Evolutionary conservation across 2,797 vertebrate species (phyloP), one percentile per base, ranked within the genome.

Genomic region (Paratrypauchen microcephalus): DNA sequence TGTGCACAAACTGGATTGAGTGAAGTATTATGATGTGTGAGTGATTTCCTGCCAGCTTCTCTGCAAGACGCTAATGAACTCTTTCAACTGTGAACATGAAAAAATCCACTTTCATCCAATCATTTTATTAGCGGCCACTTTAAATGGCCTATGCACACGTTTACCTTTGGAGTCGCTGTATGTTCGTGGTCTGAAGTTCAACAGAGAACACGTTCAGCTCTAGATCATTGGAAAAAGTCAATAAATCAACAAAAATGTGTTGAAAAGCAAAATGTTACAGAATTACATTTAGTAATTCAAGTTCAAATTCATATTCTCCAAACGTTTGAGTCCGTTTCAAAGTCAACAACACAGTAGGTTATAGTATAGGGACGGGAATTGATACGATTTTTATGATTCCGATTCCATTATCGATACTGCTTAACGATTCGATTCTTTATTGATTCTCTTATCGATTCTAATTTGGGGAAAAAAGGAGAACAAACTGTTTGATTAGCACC

Each of bases 21-120:
- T 79, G 75, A 74, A 68, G 71, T 73, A 71, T 79, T 74, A 81
- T 71, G 78, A 78, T 67, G 75, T 72, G 63, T 83, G 76, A 88
- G 74, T 85, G 76, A 87, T 79, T 85, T 75, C 76, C 77, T 86
- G 76, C 78, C 79, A 77, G 67, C 77, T 61, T 72, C 56, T 1
- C 74, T 48, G 78, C 26, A 0, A 73, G 69, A 56, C 66, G 48
- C 45, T 77, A 84, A 87, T 85, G 52, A 83, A 78, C 73, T 79
- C 78, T 79, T 82, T 80, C 73, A 75, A 70, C 68, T 30, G 7
- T 36, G 65, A 86, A 83, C 72, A 79, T 60, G 48, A 66, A 52
- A 54, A 84, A 81, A 65, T 16, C 63, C 26, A 13, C 19, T 47
- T 75, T 79, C 15, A 19, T 63, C 48, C 62, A n/a, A 18, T 7